Base-by-base conservation (phyloP, 2,797 vertebrate genomes). In the Podarcis siculus region DNA sequence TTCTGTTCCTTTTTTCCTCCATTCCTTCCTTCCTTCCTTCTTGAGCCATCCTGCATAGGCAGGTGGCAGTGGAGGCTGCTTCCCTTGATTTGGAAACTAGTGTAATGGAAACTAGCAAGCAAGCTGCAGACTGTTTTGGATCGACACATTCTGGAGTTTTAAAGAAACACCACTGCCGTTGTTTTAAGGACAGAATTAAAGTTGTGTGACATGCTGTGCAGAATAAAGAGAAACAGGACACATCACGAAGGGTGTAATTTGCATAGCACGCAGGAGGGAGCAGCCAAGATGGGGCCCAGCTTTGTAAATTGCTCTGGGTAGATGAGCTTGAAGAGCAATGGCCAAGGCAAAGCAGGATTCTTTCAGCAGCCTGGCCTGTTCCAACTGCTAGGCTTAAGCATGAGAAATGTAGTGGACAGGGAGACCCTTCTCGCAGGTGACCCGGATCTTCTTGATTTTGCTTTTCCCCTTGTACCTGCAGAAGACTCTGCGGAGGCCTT, bases 361-460 rank as follows among this genome's bases (percentile, higher is more conserved):
- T 8, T 37, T 12, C 4, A 17, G 9, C 5, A 35, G n/a, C 32
- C 30, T 15, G 10, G 58, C 3, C 55, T 15, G 8, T 7, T 32
- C 30, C n/a, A 5, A 3, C 30, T 4, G 10, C 32, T 5, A 23
- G 8, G 72, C 17, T 39, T 75, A 75, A 2, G 39, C 2, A 49
- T 69, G 76, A 64, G 85, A 21, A 45, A 87, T 82, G 15, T 66
- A 87, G 23, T 82, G 86, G 39, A 87, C 71, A 0, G 86, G 79
- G 8, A 77, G 58, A 23, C 86, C 86, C 6, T 6, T 30, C 8
- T 45, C 0, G 19, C 86, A 87, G 32, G 79, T 87, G n/a, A 87
- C 79, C 17, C 86, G 86, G 58, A 87, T 87, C 39, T 3, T 87
- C 55, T 8, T 66, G 86, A 87, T 87, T 19, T 49, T 35, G 21